Conservation (phyloP, 2,888 invertebrate genomes). For the Teinopalpus imperialis region DNA sequence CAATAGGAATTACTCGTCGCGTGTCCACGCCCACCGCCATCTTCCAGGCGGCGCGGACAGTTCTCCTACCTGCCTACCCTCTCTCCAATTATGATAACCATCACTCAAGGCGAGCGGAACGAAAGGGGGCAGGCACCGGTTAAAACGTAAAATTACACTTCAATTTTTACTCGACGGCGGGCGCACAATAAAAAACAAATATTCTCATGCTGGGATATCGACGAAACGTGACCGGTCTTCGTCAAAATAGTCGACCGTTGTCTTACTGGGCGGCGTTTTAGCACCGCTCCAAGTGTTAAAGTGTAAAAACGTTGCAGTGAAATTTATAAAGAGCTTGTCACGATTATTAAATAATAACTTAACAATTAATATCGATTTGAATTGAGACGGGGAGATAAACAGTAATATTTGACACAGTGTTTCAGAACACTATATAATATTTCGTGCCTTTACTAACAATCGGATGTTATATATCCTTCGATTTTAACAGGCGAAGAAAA, state of each 20-base stretch:
- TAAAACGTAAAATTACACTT: conserved; percentile 81
- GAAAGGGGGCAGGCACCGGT: conserved; percentile 80
- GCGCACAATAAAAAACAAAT: conserved; percentile 80
- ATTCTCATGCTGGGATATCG: conserved; percentile 80
- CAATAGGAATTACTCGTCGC: conserved; percentile 46
- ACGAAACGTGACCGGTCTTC: conserved; percentile 80
- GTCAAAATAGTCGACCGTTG: conserved; percentile 79
- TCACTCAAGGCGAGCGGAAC: conserved; percentile 81
- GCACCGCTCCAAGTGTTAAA: conserved; percentile 75
- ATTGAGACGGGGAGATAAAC: not conserved
- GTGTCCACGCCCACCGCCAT: conserved; percentile 61
- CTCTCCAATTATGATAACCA: conserved; percentile 80
- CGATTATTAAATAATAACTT: conserved; percentile 77
- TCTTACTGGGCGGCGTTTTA: conserved; percentile 74
- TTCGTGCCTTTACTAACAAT: conserved; percentile 1
- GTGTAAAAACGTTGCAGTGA: conserved; percentile 76
- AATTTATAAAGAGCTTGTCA: conserved; percentile 75
- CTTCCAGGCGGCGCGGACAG: conserved; percentile 59
- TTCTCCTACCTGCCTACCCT: conserved; percentile 76
- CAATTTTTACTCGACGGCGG: conserved; percentile 76
- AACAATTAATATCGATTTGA: conserved; percentile 54
- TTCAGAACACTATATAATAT: too few species aligned
- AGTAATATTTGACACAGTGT: conserved; percentile 5
- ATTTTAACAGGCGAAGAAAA: conserved; percentile 30
- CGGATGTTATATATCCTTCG: conserved; percentile 16